These are phyloP conservation scores for Agapornis canus DNA, from an alignment of 2,797 vertebrate genomes.

Conservation along the genomic window DNA sequence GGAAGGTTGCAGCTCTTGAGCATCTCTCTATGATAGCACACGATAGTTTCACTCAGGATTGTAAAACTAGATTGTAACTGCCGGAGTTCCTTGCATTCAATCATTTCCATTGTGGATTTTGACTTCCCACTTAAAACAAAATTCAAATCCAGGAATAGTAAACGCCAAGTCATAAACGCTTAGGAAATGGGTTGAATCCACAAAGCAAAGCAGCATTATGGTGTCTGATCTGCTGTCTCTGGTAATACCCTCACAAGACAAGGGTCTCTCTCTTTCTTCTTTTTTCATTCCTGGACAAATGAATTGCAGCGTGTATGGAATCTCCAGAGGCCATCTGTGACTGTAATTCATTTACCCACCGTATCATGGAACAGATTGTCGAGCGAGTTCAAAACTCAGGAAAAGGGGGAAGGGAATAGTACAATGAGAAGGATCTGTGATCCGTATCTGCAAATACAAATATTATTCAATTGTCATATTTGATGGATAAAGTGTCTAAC, in stretches of 20 bases:
- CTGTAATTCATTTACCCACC: conserved; percentile 51
- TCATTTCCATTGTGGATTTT: conserved; percentile 19
- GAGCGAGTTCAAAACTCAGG: conserved; percentile 25
- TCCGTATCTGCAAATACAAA: conserved; percentile 74
- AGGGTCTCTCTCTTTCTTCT: background rate
- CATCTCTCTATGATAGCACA: background rate
- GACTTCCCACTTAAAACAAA: background rate
- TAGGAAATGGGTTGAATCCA: conserved; percentile 34
- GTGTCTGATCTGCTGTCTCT: conserved; percentile 65
- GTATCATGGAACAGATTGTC: conserved; percentile 47
- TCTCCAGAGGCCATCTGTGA: conserved; percentile 62
- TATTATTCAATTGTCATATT: conserved; percentile 68
- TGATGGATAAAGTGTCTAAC: conserved; percentile 67
- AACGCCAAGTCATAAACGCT: conserved; percentile 62
- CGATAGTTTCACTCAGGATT: background rate
- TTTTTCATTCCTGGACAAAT: conserved; percentile 1
- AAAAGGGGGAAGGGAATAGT: background rate
- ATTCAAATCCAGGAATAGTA: conserved; percentile 42
- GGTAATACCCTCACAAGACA: conserved; percentile 45
- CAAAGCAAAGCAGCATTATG: conserved; percentile 43
- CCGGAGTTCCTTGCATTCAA: background rate
- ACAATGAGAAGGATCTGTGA: conserved; percentile 56
- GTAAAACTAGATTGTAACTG: background rate
- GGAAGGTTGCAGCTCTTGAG: background rate
- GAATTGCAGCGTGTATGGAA: conserved; percentile 64